A percentile compares a stretch with the other conserved stretches of the same genome.
Evolutionary conservation across 1,140 invertebrate genomes (phyloP).

Genomic region (Sarcophaga bullata): DNA sequence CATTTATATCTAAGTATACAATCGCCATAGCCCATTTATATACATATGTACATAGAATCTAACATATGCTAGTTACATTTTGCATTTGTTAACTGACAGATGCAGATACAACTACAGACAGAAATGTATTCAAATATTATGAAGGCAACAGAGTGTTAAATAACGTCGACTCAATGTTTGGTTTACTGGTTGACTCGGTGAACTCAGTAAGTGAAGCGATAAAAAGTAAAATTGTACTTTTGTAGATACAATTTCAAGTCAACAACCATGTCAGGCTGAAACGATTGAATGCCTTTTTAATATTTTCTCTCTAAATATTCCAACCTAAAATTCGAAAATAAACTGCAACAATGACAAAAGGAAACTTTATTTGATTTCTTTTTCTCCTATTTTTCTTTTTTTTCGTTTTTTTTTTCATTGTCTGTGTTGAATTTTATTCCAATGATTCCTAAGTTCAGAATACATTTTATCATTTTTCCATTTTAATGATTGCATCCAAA

Average conservation of each 20-base stretch:
- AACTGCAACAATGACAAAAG: neutral
- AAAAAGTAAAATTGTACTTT: neutral
- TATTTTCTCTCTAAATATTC: slow-evolving; percentile 27
- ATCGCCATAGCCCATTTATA: neutral
- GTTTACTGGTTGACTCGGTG: slow-evolving; percentile 34
- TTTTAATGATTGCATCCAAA: too few species aligned
- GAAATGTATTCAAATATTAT: slow-evolving; percentile 34
- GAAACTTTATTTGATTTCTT: neutral
- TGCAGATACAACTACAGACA: neutral
- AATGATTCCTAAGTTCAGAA: too few species aligned
- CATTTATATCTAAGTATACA: neutral
- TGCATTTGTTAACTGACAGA: neutral
- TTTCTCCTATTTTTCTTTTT: neutral
- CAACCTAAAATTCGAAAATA: neutral
- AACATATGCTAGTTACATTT: neutral
- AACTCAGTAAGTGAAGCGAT: slow-evolving; percentile 23
- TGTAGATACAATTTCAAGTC: slow-evolving; percentile 30
- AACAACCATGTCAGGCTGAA: neutral
- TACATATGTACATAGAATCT: neutral
- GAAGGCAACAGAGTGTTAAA: slow-evolving; percentile 36
- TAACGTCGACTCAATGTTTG: slow-evolving; percentile 37
- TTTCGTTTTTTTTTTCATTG: neutral
- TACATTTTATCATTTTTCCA: too few species aligned
- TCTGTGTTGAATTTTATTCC: too few species aligned
- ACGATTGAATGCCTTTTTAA: slow-evolving; percentile 25